Conservation (phyloP, 2,888 invertebrate genomes). For the Meganola albula region DNA sequence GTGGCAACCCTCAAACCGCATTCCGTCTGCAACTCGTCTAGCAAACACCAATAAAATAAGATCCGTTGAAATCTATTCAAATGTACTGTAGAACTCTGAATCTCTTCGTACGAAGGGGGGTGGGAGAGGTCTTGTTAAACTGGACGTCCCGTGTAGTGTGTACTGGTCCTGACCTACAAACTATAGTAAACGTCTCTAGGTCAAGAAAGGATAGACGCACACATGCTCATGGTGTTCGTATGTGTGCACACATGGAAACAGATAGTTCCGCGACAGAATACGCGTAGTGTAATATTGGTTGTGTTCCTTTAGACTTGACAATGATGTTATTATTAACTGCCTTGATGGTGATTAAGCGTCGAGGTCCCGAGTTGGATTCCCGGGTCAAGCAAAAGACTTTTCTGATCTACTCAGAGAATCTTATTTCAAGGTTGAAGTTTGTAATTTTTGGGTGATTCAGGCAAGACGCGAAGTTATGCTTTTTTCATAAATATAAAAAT, state of each 20-base stretch:
- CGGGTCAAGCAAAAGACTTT: too few species aligned
- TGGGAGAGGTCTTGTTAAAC: constrained; percentile 30
- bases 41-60: constrained; percentile 47
- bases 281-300: too few species aligned
- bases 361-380: too few species aligned
- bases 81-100: constrained; percentile 29
- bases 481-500: too few species aligned
- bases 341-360: too few species aligned
- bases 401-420: too few species aligned
- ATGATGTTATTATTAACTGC: too few species aligned
- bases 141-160: constrained; percentile 57
- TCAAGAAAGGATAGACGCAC: constrained; percentile 76
- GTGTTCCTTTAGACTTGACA: too few species aligned
- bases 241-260: constrained; percentile 8
- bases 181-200: constrained; percentile 70
- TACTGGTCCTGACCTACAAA: constrained; percentile 74
- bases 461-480: too few species aligned
- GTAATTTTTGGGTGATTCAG: too few species aligned
- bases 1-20: constrained; percentile 39
- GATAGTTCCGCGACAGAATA: constrained; percentile 23
- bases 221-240: constrained; percentile 36
- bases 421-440: too few species aligned
- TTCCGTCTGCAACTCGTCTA: constrained; percentile 67
- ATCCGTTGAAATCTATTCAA: constrained; percentile 39
- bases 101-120: constrained; percentile 19